Percentiles rank a stretch among this genome's conserved stretches.
Evolutionary conservation across 2,797 vertebrate species (phyloP).

Genomic region (Austrolebias charrua): DNA sequence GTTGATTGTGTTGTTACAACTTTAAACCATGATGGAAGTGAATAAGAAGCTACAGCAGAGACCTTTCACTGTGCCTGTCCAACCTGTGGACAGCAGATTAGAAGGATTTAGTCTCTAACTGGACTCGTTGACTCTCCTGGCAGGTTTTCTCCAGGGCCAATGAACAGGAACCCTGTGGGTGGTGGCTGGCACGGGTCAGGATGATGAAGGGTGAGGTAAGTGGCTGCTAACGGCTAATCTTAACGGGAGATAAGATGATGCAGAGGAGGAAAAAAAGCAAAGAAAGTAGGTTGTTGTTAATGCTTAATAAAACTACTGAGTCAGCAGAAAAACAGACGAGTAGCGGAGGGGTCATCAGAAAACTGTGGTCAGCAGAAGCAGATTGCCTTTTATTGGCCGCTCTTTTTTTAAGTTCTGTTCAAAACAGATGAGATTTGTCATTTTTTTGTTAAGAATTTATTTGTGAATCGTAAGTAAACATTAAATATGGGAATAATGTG

Average conservation of each 20-base stretch:
- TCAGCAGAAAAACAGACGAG: not conserved
- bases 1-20: too few species aligned
- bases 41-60: not conserved
- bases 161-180: slow-evolving; percentile 91
- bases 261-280: not conserved
- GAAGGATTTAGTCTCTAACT: not conserved
- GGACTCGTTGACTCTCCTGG: not conserved
- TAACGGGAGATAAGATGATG: not conserved
- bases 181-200: slow-evolving; percentile 91
- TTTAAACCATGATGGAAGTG: too few species aligned
- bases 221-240: not conserved
- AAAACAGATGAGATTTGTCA: too few species aligned
- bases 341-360: not conserved
- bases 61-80: not conserved
- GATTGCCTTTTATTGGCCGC: too few species aligned
- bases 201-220: slow-evolving; percentile 95
- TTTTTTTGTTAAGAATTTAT: too few species aligned
- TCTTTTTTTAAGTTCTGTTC: too few species aligned
- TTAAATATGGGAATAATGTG: too few species aligned
- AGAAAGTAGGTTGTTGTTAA: not conserved
- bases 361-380: too few species aligned
- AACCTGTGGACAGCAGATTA: not conserved
- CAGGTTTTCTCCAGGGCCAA: slow-evolving; percentile 92
- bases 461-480: too few species aligned
- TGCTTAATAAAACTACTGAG: not conserved